phyloP scores from a whole-genome alignment of 2,888 invertebrate species.

The Nomada goodeniana region DNA sequence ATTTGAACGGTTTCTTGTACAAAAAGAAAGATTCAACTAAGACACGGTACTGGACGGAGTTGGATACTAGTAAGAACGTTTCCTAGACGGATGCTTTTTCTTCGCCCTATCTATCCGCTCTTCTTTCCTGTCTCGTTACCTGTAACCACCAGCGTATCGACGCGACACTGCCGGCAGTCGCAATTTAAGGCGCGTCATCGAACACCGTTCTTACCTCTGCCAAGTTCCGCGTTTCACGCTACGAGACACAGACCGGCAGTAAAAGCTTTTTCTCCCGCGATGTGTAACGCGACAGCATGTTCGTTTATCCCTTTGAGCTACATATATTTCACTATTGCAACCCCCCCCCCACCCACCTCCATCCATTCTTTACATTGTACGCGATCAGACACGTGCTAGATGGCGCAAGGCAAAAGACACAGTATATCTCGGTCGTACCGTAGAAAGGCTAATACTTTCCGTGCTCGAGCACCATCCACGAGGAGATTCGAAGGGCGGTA shows the following conservation, averaged over 20 bases:
- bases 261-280: constrained; percentile 47
- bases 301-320: neutral
- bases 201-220: constrained; percentile 42
- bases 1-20: constrained; percentile 60
- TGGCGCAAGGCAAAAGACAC: neutral
- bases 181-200: constrained; percentile 61
- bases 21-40: constrained; percentile 48
- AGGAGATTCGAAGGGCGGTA: neutral
- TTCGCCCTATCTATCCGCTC: constrained; percentile 12
- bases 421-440: neutral
- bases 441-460: neutral
- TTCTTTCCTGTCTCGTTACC: constrained; percentile 52
- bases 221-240: constrained; percentile 50
- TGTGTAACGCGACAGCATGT: constrained; percentile 6
- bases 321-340: neutral
- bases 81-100: constrained; percentile 9
- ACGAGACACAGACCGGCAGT: constrained; percentile 19
- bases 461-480: neutral
- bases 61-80: constrained; percentile 39
- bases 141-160: constrained; percentile 50
- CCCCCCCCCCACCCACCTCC: too few relatives aligned
- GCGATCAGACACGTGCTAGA: neutral
- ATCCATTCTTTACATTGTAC: neutral
- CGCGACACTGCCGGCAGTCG: constrained; percentile 10
- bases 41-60: constrained; percentile 49